These are phyloP conservation scores for Talpa occidentalis DNA, from an alignment of 2,113 vertebrate genomes.

Conservation along the genomic window DNA sequence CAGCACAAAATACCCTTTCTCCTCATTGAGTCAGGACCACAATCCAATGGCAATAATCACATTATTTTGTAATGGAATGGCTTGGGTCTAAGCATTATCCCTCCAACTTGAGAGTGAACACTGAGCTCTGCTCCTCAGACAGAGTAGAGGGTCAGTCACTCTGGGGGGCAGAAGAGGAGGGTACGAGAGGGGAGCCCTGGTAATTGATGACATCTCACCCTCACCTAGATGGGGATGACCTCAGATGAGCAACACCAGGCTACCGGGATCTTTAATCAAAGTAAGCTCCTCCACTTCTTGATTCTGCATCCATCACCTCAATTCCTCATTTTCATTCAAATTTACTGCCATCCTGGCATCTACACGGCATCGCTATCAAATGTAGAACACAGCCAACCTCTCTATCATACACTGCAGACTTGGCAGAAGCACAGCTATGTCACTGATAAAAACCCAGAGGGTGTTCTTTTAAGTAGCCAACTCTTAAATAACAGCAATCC, in stretches of 20 bases:
- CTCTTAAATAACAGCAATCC: slow-evolving; percentile 27
- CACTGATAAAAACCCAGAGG: background rate
- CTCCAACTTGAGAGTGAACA: background rate
- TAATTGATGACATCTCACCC: background rate
- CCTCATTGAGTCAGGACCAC: background rate
- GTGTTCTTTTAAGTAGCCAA: background rate
- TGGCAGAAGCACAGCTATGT: background rate
- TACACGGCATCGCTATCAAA: fast-evolving
- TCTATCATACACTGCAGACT: background rate
- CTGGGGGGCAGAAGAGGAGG: background rate
- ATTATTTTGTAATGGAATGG: fast-evolving
- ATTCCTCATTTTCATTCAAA: background rate
- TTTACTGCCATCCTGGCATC: background rate
- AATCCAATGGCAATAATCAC: fast-evolving
- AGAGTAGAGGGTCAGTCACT: fast-evolving
- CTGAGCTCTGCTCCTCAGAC: background rate
- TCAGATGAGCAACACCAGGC: background rate
- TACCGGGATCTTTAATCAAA: background rate
- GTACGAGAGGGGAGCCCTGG: background rate
- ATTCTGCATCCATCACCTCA: background rate
- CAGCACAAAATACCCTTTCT: background rate
- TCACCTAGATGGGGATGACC: background rate
- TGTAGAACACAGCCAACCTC: background rate
- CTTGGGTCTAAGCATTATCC: fast-evolving
- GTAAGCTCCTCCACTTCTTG: background rate